Evolutionary conservation across 2,888 invertebrate species (phyloP).

Genomic region (Lithophane leautieri): DNA sequence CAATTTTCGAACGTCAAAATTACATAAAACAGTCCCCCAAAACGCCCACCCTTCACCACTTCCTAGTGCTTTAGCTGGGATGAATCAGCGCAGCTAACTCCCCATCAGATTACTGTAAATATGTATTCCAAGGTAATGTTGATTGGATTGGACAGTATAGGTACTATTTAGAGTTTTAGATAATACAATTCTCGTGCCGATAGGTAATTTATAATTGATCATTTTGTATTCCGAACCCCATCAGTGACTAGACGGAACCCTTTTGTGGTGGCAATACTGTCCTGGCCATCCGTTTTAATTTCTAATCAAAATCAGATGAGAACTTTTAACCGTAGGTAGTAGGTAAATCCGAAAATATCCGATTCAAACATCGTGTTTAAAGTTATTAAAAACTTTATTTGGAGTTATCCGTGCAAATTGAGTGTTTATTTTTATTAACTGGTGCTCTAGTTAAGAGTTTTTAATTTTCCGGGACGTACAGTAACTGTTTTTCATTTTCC

Average conservation of each 20-base stretch:
- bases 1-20: too few relatives aligned
- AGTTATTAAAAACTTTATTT: conserved; percentile 11
- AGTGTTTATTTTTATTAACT: conserved; percentile 11
- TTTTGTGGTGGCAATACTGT: neutral
- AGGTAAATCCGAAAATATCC: neutral
- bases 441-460: conserved; percentile 16
- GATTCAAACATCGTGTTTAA: neutral
- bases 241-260: neutral
- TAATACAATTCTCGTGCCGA: neutral
- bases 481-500: conserved; percentile 6
- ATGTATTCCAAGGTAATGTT: too few relatives aligned
- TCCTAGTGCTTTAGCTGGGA: too few relatives aligned
- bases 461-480: conserved; percentile 26
- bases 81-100: too few relatives aligned
- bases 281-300: neutral
- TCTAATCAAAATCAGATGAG: neutral
- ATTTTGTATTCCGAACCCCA: neutral
- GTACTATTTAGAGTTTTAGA: neutral
- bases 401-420: conserved; percentile 6
- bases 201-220: neutral
- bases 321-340: neutral
- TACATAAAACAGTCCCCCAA: too few relatives aligned
- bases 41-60: too few relatives aligned
- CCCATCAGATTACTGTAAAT: too few relatives aligned
- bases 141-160: too few relatives aligned